Percentiles rank a stretch among this genome's conserved stretches.
Conservation (phyloP, 2,113 vertebrate genomes). For the Apaloderma vittatum region DNA sequence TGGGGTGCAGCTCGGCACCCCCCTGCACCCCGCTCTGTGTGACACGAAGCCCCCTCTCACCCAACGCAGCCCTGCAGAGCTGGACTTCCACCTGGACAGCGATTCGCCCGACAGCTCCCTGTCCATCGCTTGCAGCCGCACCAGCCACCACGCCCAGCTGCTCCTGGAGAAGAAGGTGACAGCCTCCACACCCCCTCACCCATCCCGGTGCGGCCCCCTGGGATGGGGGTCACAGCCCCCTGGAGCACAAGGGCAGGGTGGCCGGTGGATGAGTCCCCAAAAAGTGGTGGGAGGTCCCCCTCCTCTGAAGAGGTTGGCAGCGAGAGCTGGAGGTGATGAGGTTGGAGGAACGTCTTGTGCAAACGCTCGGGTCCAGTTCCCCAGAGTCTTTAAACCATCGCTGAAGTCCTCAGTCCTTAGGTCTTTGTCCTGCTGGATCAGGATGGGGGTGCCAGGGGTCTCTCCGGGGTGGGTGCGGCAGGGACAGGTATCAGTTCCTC, state of each 20-base stretch:
- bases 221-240: accelerated
- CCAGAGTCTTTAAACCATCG: neutral
- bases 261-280: neutral
- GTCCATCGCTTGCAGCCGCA: neutral
- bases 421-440: neutral
- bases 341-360: neutral
- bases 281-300: neutral
- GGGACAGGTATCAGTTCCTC: neutral
- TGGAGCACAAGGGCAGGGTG: neutral
- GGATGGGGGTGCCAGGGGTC: neutral
- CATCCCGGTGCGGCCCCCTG: accelerated
- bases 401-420: neutral
- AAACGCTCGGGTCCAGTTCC: accelerated
- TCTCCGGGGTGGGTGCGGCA: too few relatives aligned
- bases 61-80: neutral
- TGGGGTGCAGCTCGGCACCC: accelerated
- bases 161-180: constrained; percentile 72
- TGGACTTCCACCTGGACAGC: neutral
- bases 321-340: accelerated
- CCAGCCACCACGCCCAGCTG: neutral
- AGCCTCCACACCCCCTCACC: neutral
- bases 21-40: accelerated
- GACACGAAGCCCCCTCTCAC: neutral
- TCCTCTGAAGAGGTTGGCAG: neutral
- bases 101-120: neutral